phyloP scores from a whole-genome alignment of 2,113 vertebrate species.

The Pavo muticus region DNA sequence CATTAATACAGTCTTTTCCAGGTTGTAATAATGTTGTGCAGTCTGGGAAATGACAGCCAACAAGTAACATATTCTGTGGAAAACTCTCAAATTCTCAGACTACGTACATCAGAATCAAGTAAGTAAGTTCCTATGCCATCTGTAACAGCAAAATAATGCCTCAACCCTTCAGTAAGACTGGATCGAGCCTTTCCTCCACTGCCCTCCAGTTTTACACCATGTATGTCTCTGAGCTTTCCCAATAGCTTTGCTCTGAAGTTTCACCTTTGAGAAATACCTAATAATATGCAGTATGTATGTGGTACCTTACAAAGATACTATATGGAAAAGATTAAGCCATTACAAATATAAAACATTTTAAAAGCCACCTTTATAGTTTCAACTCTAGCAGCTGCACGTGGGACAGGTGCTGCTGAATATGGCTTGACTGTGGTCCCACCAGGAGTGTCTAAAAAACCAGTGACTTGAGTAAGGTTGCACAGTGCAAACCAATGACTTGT shows the following conservation, averaged over 20 bases:
- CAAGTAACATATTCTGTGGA: not conserved
- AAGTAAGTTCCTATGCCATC: not conserved
- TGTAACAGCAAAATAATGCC: not conserved
- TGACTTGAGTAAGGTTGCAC: not conserved
- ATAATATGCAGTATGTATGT: fast-evolving
- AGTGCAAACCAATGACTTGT: not conserved
- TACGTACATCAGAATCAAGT: not conserved
- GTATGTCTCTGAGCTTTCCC: not conserved
- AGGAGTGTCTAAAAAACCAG: not conserved
- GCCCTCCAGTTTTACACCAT: not conserved
- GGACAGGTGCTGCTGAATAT: not conserved
- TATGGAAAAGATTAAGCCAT: not conserved
- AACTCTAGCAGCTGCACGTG: fast-evolving
- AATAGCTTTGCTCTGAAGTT: not conserved
- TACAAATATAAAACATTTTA: not conserved
- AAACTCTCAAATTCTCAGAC: not conserved
- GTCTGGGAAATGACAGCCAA: not conserved
- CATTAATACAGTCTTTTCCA: not conserved
- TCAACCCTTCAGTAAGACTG: not conserved
- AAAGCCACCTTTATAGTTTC: not conserved
- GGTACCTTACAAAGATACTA: not conserved
- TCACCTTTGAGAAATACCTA: not conserved
- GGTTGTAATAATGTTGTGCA: not conserved
- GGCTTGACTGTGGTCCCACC: not conserved
- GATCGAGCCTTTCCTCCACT: not conserved